phyloP scores from a whole-genome alignment of 2,113 vertebrate genomes.

The Poicephalus gulielmi region DNA sequence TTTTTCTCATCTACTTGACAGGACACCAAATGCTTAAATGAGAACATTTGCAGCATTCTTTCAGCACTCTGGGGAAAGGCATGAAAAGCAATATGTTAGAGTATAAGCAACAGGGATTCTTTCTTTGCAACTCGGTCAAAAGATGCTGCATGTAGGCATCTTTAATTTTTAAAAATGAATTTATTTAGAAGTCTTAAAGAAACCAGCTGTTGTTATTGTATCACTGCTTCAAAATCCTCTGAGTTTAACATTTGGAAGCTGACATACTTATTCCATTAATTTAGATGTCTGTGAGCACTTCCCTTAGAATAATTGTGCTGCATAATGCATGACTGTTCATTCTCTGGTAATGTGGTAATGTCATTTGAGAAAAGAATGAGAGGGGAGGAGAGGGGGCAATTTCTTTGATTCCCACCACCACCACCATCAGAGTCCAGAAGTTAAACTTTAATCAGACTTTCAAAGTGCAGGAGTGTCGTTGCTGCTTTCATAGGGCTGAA shows the following conservation, averaged over 20 bases:
- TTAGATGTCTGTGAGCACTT: slow-evolving; percentile 26
- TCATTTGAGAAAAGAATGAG: not conserved
- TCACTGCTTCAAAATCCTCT: slow-evolving; percentile 7
- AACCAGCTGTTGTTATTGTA: slow-evolving; percentile 27
- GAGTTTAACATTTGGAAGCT: slow-evolving; percentile 29
- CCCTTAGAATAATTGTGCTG: not conserved
- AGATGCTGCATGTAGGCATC: slow-evolving; percentile 6
- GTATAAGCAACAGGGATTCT: slow-evolving; percentile 7
- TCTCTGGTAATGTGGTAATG: not conserved
- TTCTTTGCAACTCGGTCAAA: not conserved
- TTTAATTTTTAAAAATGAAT: slow-evolving; percentile 27
- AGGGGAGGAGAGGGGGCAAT: not conserved
- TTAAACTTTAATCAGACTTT: not conserved
- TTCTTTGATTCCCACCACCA: not conserved
- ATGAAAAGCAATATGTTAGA: slow-evolving; percentile 26
- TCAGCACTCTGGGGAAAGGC: not conserved
- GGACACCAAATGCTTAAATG: not conserved
- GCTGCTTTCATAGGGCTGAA: not conserved
- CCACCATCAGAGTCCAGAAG: not conserved
- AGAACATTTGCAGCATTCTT: slow-evolving; percentile 44
- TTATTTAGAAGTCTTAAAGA: slow-evolving; percentile 29
- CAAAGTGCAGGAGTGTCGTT: not conserved
- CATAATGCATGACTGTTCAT: slow-evolving; percentile 7
- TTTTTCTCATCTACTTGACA: slow-evolving; percentile 1
- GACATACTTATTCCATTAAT: slow-evolving; percentile 51